Percentiles rank a stretch among this genome's conserved stretches.
Evolutionary conservation across 2,113 vertebrate genomes (phyloP).

Genomic region (Planiliza haematocheilus): DNA sequence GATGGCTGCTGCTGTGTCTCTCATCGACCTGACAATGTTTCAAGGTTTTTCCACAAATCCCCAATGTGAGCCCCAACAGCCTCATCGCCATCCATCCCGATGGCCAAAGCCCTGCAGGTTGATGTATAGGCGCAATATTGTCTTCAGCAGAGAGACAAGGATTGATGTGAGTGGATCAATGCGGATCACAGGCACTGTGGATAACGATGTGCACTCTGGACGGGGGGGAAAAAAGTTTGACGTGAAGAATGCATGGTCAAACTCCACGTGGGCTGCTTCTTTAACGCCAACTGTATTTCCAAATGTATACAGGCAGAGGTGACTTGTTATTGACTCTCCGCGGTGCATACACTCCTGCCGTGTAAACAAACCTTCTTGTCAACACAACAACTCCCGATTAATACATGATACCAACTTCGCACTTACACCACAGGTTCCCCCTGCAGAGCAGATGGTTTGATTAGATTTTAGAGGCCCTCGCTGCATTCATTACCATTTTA

Average conservation of each 20-base stretch:
- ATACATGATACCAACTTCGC: conserved; percentile 7
- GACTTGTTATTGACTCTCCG: background rate
- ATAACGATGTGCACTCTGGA: conserved; percentile 41
- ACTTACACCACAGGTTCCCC: conserved; percentile 14
- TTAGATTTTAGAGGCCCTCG: conserved; percentile 2
- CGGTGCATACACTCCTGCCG: background rate
- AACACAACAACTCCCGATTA: background rate
- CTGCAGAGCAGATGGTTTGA: conserved; percentile 26
- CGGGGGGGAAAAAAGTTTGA: background rate
- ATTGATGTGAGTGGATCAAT: conserved; percentile 60
- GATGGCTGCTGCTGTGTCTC: conserved; percentile 46
- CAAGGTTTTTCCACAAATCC: conserved; percentile 65
- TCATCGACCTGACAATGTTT: conserved; percentile 63
- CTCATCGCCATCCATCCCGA: conserved; percentile 43
- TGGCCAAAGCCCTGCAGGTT: conserved; percentile 44
- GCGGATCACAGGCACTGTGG: conserved; percentile 49
- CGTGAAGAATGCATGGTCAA: background rate
- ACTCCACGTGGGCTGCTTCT: background rate
- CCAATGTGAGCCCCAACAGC: conserved; percentile 27
- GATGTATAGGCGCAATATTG: conserved; percentile 60
- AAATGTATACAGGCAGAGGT: background rate
- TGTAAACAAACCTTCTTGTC: conserved; percentile 1
- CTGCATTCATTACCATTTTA: conserved; percentile 32
- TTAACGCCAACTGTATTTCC: background rate
- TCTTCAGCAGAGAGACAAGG: conserved; percentile 54